phyloP scores from a whole-genome alignment of 2,797 vertebrate genomes.

The Orientallactaga sibirica region DNA sequence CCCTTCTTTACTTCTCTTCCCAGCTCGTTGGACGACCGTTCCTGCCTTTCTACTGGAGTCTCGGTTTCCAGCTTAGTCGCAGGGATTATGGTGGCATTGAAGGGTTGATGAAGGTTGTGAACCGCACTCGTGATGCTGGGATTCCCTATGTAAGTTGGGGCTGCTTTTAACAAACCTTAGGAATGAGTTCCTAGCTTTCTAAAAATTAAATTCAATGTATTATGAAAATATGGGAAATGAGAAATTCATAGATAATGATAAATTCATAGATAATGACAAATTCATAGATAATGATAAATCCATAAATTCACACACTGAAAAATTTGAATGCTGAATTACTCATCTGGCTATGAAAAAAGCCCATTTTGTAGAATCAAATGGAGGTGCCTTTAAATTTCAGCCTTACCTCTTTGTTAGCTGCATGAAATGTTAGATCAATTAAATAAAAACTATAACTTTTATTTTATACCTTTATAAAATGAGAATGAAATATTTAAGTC shows the following conservation, averaged over 20 bases:
- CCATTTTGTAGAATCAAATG: neutral
- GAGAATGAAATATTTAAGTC: neutral
- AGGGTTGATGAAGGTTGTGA: conserved; percentile 90
- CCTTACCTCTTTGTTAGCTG: neutral
- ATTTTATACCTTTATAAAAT: conserved; percentile 17
- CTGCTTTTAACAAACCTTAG: neutral
- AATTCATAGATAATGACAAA: neutral
- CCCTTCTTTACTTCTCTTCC: conserved; percentile 7
- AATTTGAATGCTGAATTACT: neutral
- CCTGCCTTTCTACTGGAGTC: conserved; percentile 94
- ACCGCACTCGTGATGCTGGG: conserved; percentile 88
- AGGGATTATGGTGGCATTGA: conserved; percentile 91
- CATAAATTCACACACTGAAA: neutral
- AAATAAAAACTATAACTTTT: neutral
- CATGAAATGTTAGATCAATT: neutral
- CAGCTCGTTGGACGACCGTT: conserved; percentile 92
- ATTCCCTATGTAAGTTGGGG: conserved; percentile 92
- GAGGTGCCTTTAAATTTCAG: neutral
- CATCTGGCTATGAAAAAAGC: neutral
- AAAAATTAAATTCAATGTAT: conserved; percentile 4
- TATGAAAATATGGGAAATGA: neutral
- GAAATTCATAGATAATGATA: neutral
- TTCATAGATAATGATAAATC: neutral
- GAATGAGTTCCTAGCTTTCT: neutral
- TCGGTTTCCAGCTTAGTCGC: conserved; percentile 95